phyloP scores from a whole-genome alignment of 1,140 invertebrate genomes.

The Apocrypta bakeri region DNA sequence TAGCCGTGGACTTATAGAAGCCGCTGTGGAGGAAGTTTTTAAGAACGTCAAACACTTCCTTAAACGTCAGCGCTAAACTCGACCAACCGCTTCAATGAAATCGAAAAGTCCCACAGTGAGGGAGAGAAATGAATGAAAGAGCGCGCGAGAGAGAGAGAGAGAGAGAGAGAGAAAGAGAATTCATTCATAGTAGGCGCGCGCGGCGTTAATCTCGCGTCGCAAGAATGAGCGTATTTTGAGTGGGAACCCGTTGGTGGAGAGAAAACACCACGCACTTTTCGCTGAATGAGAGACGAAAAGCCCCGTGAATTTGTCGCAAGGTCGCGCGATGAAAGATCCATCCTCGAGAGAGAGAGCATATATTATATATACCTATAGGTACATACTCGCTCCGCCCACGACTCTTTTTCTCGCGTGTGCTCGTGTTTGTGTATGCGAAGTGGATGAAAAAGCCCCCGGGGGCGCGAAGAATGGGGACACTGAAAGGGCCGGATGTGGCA shows the following conservation, averaged over 20 bases:
- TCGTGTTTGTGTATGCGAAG: not conserved
- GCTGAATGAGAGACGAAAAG: constrained; percentile 52
- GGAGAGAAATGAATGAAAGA: not conserved
- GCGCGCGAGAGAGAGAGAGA: not conserved
- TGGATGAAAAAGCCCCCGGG: constrained; percentile 45
- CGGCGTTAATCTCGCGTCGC: constrained; percentile 37
- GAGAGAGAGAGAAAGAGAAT: not conserved
- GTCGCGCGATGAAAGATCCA: constrained; percentile 41
- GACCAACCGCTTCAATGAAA: constrained; percentile 37
- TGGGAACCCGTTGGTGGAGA: constrained; percentile 55
- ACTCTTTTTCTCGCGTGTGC: constrained; percentile 29
- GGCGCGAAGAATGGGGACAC: constrained; percentile 49
- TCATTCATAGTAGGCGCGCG: constrained; percentile 30
- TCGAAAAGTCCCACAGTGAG: constrained; percentile 40
- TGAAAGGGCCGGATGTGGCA: constrained; percentile 64
- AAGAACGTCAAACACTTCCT: constrained; percentile 47
- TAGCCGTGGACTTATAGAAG: not conserved
- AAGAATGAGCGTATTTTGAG: constrained; percentile 54
- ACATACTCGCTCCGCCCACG: constrained; percentile 55
- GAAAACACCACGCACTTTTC: constrained; percentile 57
- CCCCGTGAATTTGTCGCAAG: constrained; percentile 56
- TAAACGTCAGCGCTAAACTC: constrained; percentile 33
- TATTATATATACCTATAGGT: too few species aligned
- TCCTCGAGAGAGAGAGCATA: too few species aligned
- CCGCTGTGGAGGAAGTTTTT: constrained; percentile 11